phyloP scores from a whole-genome alignment of 1,140 invertebrate species.

The Sarcophaga peregrina region DNA sequence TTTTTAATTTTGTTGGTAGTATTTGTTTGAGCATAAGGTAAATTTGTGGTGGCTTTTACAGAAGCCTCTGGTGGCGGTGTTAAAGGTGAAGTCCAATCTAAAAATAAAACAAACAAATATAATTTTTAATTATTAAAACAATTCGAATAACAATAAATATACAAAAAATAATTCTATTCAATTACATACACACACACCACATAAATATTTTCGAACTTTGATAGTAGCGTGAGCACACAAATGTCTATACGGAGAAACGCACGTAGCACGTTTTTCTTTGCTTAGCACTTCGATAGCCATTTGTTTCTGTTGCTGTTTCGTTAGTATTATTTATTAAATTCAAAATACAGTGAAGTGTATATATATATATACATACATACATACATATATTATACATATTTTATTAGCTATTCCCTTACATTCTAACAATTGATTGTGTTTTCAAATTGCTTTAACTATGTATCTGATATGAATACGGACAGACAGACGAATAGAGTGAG shows the following conservation, averaged over 20 bases:
- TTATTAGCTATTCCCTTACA: neutral
- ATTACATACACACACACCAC: neutral
- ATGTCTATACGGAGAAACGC: slow-evolving; percentile 31
- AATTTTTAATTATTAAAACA: slow-evolving; percentile 23
- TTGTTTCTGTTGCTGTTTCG: neutral
- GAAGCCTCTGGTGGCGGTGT: slow-evolving; percentile 54
- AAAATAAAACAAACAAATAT: slow-evolving; percentile 47
- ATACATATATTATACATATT: no score
- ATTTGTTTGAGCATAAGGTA: slow-evolving; percentile 45
- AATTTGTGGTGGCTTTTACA: slow-evolving; percentile 44
- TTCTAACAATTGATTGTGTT: slow-evolving; percentile 17
- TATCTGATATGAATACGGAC: no score
- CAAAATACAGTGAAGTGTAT: no score
- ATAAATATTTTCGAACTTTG: neutral
- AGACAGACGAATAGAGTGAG: neutral
- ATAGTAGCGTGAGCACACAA: neutral
- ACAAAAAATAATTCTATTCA: neutral
- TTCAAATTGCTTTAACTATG: neutral
- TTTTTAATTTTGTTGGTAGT: slow-evolving; percentile 46
- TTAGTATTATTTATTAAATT: neutral
- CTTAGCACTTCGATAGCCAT: neutral
- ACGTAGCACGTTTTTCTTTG: slow-evolving; percentile 27
- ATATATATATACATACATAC: no score
- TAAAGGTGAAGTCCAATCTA: slow-evolving; percentile 64
- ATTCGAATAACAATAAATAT: neutral